Evolutionary conservation across 2,888 invertebrate genomes (phyloP).

Genomic region (Standfussiana lucernea): DNA sequence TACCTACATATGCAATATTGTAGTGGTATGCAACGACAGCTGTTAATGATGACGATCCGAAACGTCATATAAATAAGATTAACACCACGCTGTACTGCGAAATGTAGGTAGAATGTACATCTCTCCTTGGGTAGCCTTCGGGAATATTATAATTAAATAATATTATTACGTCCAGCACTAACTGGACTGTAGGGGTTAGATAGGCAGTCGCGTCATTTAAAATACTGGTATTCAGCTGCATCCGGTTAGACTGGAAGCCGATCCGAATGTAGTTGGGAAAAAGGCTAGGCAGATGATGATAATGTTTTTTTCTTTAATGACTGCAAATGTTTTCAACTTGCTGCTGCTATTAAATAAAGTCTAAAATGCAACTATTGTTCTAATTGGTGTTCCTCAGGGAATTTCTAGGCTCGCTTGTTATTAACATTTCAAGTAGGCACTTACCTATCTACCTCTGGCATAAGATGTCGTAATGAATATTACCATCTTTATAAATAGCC

Average conservation of each 20-base stretch:
- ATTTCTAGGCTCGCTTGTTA: not conserved
- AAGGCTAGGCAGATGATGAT: not conserved
- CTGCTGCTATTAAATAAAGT: not conserved
- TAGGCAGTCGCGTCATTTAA: no score
- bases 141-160: no score
- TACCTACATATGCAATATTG: constrained; percentile 4
- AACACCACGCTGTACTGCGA: no score
- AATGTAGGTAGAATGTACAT: no score
- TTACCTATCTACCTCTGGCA: not conserved
- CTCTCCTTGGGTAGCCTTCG: no score
- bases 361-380: not conserved
- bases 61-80: no score
- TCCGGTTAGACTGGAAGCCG: no score
- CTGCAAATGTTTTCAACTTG: not conserved
- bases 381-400: not conserved
- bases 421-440: no score
- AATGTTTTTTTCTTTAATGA: not conserved
- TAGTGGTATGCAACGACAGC: not conserved
- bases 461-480: not conserved
- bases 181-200: no score
- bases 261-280: not conserved
- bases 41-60: not conserved
- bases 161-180: no score
- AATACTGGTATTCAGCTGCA: no score
- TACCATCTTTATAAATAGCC: not conserved